Conservation (phyloP, 2,797 vertebrate genomes). For the Microcaecilia unicolor region DNA sequence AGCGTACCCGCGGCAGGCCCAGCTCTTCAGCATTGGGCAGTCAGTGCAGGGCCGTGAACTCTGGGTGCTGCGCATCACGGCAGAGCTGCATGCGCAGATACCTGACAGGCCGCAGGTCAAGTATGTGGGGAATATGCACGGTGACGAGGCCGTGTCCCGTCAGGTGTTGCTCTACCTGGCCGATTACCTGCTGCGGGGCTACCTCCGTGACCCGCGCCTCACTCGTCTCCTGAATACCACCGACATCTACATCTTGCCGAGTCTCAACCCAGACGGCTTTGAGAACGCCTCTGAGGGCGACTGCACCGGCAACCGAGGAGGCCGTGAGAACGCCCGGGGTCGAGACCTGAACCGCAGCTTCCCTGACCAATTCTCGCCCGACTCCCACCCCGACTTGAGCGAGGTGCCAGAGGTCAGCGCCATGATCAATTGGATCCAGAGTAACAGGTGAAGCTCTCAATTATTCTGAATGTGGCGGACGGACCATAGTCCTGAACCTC, state of each 20-base stretch:
- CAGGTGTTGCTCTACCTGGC: conserved; percentile 82
- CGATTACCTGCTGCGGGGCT: conserved; percentile 62
- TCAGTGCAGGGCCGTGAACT: conserved; percentile 69
- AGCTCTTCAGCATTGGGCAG: conserved; percentile 70
- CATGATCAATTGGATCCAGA: conserved; percentile 79
- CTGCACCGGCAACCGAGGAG: conserved; percentile 48
- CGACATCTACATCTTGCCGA: conserved; percentile 88
- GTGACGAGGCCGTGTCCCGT: conserved; percentile 87
- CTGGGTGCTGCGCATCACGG: conserved; percentile 81
- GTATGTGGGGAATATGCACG: conserved; percentile 96
- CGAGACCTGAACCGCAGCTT: conserved; percentile 88
- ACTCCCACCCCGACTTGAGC: conserved; percentile 10
- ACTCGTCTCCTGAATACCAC: conserved; percentile 71
- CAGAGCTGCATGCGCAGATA: conserved; percentile 4
- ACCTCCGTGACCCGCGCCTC: conserved; percentile 58
- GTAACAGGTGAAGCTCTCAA: conserved; percentile 75
- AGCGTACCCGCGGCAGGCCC: conserved; percentile 55
- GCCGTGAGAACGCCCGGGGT: conserved; percentile 65
- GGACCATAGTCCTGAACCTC: too few relatives aligned
- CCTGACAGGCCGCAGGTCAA: conserved; percentile 82
- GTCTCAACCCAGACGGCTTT: conserved; percentile 94
- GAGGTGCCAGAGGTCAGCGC: conserved; percentile 73
- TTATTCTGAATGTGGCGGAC: too few relatives aligned
- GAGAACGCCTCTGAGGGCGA: conserved; percentile 74
- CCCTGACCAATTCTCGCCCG: conserved; percentile 73